Base-by-base conservation (phyloP, 1,140 invertebrate species). In the Papilio polytes region DNA sequence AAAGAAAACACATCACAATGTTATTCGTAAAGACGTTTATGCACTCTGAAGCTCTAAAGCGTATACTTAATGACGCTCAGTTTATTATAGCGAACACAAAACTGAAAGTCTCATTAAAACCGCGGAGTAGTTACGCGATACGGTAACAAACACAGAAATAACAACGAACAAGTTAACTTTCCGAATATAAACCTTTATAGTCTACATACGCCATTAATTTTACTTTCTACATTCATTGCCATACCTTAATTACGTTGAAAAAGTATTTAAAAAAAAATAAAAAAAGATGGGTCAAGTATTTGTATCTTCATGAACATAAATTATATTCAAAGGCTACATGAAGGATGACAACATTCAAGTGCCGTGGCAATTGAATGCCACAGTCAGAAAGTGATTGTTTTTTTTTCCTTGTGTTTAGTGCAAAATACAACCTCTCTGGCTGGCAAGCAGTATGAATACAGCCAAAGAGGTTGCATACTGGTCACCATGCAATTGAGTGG, bases 21-120 rank as follows among this genome's bases (percentile, higher is more conserved):
- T 46, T 36, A 41, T 41, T 41, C 73, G 12, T 20, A 48, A 74
- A 46, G 41, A 48, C 41, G n/a, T 44, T 74, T 74, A 74, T 46
- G 73, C 73, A 46, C 73, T 22, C n/a, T 1, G 44, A 20, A 74
- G 44, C 73, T 18, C 73, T 41, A 74, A 41, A 41, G 20, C 48
- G n/a, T 41, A 6, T 74, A 74, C 44, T 74, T 48, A 74, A 74
- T 74, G n/a, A 48, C 18, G 41, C 73, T 74, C 73, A 74, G 36
- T 44, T 74, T 74, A 74, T 41, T 74, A 74, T 46, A 46, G 36
- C 2, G n/a, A 22, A 41, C 73, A 74, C 73, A 74, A 74, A 74
- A 74, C 73, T 74, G 41, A n/a, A 73, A 73, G 70, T 73, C 70
- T 73, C 70, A 73, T 73, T 73, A 73, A 41, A 44, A 73, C 70